Evolutionary conservation across 2,113 vertebrate species (phyloP).

Genomic region (Hirundichthys speculiger): DNA sequence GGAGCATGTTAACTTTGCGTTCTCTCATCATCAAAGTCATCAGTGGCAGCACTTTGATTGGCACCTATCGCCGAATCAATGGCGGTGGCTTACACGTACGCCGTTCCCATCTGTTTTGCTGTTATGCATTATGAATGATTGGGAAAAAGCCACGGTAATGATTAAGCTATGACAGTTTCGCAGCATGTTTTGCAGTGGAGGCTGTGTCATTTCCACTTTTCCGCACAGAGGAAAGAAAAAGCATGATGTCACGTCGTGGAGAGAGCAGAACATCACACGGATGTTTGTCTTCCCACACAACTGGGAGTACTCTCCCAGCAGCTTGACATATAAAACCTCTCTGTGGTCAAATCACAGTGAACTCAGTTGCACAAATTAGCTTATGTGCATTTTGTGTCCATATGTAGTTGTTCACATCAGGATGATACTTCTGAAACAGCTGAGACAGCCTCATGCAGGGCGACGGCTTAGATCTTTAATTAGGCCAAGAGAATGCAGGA

Average conservation of each 20-base stretch:
- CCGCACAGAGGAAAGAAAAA: constrained; percentile 30
- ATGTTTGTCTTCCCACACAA: constrained; percentile 10
- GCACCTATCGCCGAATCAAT: constrained; percentile 68
- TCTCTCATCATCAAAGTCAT: constrained; percentile 58
- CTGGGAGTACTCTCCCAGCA: constrained; percentile 1
- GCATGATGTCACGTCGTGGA: constrained; percentile 1
- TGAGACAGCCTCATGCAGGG: constrained; percentile 54
- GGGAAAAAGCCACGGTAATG: constrained; percentile 52
- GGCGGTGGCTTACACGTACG: constrained; percentile 43
- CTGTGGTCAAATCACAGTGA: constrained; percentile 5
- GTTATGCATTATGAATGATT: constrained; percentile 29
- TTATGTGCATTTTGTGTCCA: not conserved
- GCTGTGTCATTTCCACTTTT: constrained; percentile 33
- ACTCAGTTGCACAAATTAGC: constrained; percentile 1
- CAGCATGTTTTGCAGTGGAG: constrained; percentile 20
- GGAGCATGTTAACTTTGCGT: constrained; percentile 58
- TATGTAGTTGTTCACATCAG: constrained; percentile 7
- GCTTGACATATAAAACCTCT: constrained; percentile 14
- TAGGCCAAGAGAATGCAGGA: constrained; percentile 63
- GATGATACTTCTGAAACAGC: constrained; percentile 52
- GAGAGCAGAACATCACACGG: constrained; percentile 11
- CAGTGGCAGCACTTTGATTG: constrained; percentile 59
- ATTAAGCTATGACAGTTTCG: constrained; percentile 39
- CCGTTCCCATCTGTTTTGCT: constrained; percentile 59
- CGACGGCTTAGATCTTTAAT: constrained; percentile 74